phyloP scores from a whole-genome alignment of 2,888 invertebrate genomes.

The Eucera pruinosa region DNA sequence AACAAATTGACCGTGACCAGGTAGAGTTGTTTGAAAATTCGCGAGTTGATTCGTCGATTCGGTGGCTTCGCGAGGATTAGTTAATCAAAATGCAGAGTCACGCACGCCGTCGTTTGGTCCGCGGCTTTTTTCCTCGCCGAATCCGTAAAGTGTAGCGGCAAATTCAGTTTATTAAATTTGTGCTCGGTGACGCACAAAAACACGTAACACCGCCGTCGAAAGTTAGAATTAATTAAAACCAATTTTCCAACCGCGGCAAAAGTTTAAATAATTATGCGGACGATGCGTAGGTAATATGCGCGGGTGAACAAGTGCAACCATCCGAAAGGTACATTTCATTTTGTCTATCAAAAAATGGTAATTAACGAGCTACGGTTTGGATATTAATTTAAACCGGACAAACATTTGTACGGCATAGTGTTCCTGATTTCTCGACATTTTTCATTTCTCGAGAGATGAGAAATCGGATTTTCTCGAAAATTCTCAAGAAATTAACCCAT shows the following conservation, averaged over 20 bases:
- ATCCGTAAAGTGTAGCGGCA: constrained; percentile 24
- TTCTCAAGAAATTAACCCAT: too few species aligned
- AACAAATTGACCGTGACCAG: constrained; percentile 12
- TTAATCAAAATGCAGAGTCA: constrained; percentile 32
- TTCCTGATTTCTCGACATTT: too few species aligned
- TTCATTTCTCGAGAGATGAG: too few species aligned
- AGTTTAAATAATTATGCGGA: constrained; percentile 57
- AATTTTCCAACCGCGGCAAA: constrained; percentile 43
- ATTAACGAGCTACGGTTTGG: constrained; percentile 5
- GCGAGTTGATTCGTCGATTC: neutral
- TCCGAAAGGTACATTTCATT: constrained; percentile 13
- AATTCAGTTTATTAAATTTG: constrained; percentile 58
- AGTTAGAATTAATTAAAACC: constrained; percentile 63
- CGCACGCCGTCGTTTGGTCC: neutral
- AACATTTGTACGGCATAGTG: neutral
- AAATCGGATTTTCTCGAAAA: too few species aligned
- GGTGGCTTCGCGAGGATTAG: neutral
- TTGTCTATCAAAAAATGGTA: neutral
- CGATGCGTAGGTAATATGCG: neutral
- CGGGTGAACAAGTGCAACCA: neutral
- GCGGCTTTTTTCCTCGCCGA: neutral
- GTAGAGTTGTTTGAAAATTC: constrained; percentile 18
- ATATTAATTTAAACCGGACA: constrained; percentile 9
- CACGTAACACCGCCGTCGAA: constrained; percentile 29
- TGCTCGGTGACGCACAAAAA: constrained; percentile 42